Base-by-base conservation (phyloP, 2,797 vertebrate species). In the Potorous gilbertii region DNA sequence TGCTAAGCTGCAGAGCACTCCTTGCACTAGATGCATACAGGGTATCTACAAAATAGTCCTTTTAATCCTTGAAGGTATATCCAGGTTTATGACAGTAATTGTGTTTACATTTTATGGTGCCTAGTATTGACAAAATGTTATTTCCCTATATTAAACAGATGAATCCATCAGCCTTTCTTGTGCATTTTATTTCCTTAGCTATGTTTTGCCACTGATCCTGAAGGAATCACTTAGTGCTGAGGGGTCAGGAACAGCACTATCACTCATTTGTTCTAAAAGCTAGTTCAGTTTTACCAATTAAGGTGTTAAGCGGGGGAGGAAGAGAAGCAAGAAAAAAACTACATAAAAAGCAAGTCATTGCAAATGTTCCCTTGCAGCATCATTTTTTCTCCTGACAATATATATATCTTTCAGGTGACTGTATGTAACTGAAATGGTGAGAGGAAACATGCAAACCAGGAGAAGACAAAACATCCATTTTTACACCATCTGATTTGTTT, bases 81-180 rank as follows among this genome's bases (percentile, higher is more conserved):
- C 99, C 99, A 99, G 99, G 99, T 99, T 99, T 99, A 99, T 99
- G 99, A 99, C 98, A 98, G 98, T 99, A 98, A 98, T 98, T 98
- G 99, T 99, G 99, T 99, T 99, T 99, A 99, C 99, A 99, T 99
- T 99, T 99, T 99, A 99, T 99, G 99, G 99, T 99, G 99, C 99
- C 99, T 99, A 99, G 99, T 99, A 99, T 98, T 98, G 98, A 99
- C 98, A 98, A 99, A 98, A 99, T 99, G 98, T 99, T 98, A 98
- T 99, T 99, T 99, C 98, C 98, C 98, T 99, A 99, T 99, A 99
- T 99, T 99, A 99, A 99, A 99, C 98, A 97, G 98, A 99, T 99
- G 99, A 99, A 98, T 98, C 98, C 98, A 96, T 98, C 98, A 98
- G 97, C 91, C 95, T 95, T 98, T 97, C 99, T 98, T 99, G 98